Conservation (phyloP, 2,888 invertebrate species). For the Automeris io region DNA sequence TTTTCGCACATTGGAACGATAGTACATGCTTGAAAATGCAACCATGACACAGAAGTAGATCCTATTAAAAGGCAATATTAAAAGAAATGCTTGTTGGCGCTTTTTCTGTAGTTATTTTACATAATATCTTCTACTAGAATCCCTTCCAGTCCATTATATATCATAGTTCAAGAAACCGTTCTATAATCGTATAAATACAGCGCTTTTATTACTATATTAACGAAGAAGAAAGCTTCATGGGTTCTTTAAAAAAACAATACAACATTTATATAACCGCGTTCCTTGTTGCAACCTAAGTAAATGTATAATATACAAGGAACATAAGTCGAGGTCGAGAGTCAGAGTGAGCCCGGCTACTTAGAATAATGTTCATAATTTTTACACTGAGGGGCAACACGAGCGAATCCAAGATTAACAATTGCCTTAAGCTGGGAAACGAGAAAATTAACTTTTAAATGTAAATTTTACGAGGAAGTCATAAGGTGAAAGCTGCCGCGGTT, state of each 20-base stretch:
- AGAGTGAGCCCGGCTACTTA: constrained; percentile 24
- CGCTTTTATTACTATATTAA: too few relatives aligned
- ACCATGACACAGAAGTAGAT: too few relatives aligned
- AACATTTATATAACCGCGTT: constrained; percentile 22
- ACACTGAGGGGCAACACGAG: constrained; percentile 36
- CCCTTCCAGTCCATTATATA: too few relatives aligned
- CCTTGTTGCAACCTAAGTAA: constrained; percentile 16
- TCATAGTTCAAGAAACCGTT: too few relatives aligned
- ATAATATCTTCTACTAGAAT: too few relatives aligned
- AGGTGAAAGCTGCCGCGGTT: constrained; percentile 73
- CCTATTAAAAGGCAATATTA: too few relatives aligned
- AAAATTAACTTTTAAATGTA: constrained; percentile 76
- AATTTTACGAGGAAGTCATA: constrained; percentile 76
- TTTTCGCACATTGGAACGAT: too few relatives aligned
- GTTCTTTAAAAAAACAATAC: constrained; percentile 19
- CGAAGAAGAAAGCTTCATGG: too few relatives aligned
- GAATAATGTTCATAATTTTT: constrained; percentile 50
- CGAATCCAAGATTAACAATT: constrained; percentile 70
- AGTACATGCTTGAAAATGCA: too few relatives aligned
- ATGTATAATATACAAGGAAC: constrained; percentile 15
- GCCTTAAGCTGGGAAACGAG: constrained; percentile 59
- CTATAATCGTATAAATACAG: too few relatives aligned
- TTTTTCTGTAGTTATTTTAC: too few relatives aligned
- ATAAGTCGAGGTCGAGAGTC: constrained; percentile 14
- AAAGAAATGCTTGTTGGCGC: too few relatives aligned